phyloP scores from a whole-genome alignment of 2,797 vertebrate genomes.

The Bufotes viridis region DNA sequence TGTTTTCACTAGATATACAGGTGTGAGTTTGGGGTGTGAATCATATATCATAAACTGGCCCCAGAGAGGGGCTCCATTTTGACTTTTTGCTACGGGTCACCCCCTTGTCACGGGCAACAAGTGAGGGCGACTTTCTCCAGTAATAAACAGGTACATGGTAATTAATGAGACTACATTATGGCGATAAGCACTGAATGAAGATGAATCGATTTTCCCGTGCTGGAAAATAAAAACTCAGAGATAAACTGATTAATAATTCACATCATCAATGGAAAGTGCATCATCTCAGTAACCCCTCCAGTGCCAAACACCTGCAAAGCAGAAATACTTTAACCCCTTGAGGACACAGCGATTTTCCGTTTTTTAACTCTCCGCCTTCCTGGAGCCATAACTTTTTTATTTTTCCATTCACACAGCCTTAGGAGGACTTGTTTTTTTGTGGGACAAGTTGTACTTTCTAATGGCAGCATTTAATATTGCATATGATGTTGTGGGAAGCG shows the following conservation, averaged over 20 bases:
- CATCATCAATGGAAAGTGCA: slow-evolving; percentile 20
- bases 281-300: slow-evolving; percentile 10
- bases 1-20: too few relatives aligned
- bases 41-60: not conserved
- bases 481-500: too few relatives aligned
- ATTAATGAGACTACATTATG: not conserved
- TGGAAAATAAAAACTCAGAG: slow-evolving; percentile 37
- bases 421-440: too few relatives aligned
- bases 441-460: too few relatives aligned
- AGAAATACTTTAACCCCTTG: not conserved
- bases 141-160: not conserved
- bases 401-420: not conserved
- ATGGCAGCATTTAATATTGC: too few relatives aligned
- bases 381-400: too few relatives aligned
- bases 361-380: too few relatives aligned
- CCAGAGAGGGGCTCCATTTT: not conserved
- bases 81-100: not conserved
- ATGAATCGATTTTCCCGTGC: slow-evolving; percentile 22
- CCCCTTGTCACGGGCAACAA: not conserved
- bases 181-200: slow-evolving; percentile 14
- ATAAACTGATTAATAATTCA: slow-evolving; percentile 38
- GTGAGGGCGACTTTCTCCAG: not conserved
- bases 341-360: too few relatives aligned
- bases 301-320: not conserved
- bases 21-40: too few relatives aligned